A percentile compares a stretch with the other conserved stretches of the same genome.
These are phyloP conservation scores for Siniperca undulata DNA, from an alignment of 2,797 vertebrate genomes.

Conservation along the genomic window DNA sequence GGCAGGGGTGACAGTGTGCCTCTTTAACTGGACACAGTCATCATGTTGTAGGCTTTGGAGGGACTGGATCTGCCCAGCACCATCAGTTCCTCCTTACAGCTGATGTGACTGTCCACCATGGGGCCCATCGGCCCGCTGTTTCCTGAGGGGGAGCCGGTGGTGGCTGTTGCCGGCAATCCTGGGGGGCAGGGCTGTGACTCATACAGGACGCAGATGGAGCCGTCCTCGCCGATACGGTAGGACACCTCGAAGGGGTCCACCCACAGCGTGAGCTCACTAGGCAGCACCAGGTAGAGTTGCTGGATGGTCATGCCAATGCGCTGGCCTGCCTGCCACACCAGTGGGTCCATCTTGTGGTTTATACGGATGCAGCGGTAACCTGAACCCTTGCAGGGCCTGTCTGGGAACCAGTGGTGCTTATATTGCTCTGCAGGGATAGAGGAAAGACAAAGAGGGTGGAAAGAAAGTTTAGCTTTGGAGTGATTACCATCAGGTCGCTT, in stretches of 20 bases:
- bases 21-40: constrained; percentile 98
- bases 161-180: constrained; percentile 52
- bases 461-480: constrained; percentile 28
- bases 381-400: constrained; percentile 94
- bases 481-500: not conserved
- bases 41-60: constrained; percentile 98
- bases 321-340: constrained; percentile 94
- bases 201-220: constrained; percentile 97
- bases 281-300: constrained; percentile 95
- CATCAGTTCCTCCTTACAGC: constrained; percentile 99
- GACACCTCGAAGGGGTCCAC: constrained; percentile 98
- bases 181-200: constrained; percentile 89
- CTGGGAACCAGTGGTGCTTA: constrained; percentile 98
- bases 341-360: constrained; percentile 99
- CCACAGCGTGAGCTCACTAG: constrained; percentile 97
- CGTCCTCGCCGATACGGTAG: constrained; percentile 96
- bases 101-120: constrained; percentile 97
- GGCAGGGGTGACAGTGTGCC: constrained; percentile 55
- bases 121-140: constrained; percentile 79
- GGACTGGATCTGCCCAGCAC: constrained; percentile 94
- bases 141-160: constrained; percentile 73
- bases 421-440: constrained; percentile 91
- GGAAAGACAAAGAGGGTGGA: not conserved
- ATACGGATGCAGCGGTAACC: constrained; percentile 98
- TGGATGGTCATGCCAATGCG: constrained; percentile 95